phyloP scores from a whole-genome alignment of 37 sponge, comb jelly and placozoan species.

The Trichoplax adhaerens region DNA sequence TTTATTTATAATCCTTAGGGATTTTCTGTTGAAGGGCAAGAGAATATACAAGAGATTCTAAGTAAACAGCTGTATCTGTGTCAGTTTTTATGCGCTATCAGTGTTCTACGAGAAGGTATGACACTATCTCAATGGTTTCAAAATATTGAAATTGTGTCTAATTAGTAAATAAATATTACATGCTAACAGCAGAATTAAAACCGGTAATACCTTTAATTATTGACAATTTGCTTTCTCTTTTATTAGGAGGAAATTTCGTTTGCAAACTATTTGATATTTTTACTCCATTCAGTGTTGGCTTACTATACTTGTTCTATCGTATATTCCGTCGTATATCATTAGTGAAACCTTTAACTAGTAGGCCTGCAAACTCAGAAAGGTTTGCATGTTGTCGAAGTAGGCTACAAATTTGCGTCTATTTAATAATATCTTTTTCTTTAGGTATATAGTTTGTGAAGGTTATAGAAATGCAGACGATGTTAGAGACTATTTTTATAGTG shows the following conservation, averaged over 20 bases:
- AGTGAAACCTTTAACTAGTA: constrained; percentile 85
- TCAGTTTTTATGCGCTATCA: constrained; percentile 77
- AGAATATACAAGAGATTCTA: constrained; percentile 83
- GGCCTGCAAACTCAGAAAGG: constrained; percentile 97
- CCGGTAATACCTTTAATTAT: background rate
- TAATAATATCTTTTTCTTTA: constrained; percentile 9
- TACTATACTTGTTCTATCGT: constrained; percentile 77
- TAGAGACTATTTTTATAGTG: constrained; percentile 27
- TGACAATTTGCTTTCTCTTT: background rate
- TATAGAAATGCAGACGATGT: constrained; percentile 16
- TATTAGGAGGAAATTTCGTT: constrained; percentile 75
- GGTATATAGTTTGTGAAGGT: constrained; percentile 71
- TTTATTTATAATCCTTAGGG: constrained; percentile 18
- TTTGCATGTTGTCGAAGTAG: constrained; percentile 10
- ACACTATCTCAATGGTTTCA: background rate
- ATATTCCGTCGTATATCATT: constrained; percentile 60
- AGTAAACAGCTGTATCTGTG: constrained; percentile 85
- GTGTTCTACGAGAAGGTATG: constrained; percentile 61
- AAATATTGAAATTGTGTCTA: background rate
- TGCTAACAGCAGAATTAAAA: background rate
- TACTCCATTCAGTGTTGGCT: constrained; percentile 82
- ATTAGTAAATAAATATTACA: background rate
- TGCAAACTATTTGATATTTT: constrained; percentile 89
- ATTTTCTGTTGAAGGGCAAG: constrained; percentile 77
- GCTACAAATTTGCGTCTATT: background rate